phyloP scores from a whole-genome alignment of 2,888 invertebrate genomes.

The Cataglyphis rosenhaueri region DNA sequence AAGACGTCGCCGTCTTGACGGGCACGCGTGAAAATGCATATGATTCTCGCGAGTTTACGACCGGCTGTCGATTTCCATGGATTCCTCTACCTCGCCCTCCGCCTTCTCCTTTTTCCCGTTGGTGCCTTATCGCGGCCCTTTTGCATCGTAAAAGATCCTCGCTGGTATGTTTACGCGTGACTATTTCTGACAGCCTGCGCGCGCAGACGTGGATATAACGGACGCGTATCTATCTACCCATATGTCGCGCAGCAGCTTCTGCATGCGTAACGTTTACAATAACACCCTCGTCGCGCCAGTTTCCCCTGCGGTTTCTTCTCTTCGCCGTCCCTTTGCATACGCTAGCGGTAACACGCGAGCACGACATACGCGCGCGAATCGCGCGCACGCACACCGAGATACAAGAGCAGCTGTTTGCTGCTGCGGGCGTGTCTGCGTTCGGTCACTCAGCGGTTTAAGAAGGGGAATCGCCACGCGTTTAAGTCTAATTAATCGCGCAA shows the following conservation, averaged over 20 bases:
- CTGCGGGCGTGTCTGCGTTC: conserved; percentile 72
- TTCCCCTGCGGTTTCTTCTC: conserved; percentile 40
- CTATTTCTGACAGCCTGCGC: conserved; percentile 79
- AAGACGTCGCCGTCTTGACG: conserved; percentile 52
- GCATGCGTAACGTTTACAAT: conserved; percentile 79
- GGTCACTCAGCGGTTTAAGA: conserved; percentile 76
- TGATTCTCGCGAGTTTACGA: conserved; percentile 66
- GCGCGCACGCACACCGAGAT: conserved; percentile 70
- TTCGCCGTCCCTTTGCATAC: conserved; percentile 60
- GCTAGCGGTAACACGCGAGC: conserved; percentile 41
- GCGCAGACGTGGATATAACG: conserved; percentile 69
- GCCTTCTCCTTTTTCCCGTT: background rate
- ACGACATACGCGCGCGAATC: conserved; percentile 24
- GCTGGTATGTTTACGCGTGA: conserved; percentile 73
- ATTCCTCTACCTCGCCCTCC: background rate
- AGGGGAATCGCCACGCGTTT: conserved; percentile 17
- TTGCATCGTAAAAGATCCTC: conserved; percentile 74
- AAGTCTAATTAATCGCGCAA: conserved; percentile 43
- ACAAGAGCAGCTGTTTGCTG: conserved; percentile 80
- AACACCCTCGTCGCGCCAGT: conserved; percentile 65
- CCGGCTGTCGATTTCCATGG: conserved; percentile 64
- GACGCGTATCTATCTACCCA: conserved; percentile 70
- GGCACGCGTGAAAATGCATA: conserved; percentile 63
- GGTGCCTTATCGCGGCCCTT: conserved; percentile 51
- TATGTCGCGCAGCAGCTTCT: conserved; percentile 78